Percentiles rank a stretch among this genome's conserved stretches.
These are phyloP conservation scores for Drosophila flavopinicola DNA, from an alignment of 2,888 invertebrate species.

Conservation along the genomic window DNA sequence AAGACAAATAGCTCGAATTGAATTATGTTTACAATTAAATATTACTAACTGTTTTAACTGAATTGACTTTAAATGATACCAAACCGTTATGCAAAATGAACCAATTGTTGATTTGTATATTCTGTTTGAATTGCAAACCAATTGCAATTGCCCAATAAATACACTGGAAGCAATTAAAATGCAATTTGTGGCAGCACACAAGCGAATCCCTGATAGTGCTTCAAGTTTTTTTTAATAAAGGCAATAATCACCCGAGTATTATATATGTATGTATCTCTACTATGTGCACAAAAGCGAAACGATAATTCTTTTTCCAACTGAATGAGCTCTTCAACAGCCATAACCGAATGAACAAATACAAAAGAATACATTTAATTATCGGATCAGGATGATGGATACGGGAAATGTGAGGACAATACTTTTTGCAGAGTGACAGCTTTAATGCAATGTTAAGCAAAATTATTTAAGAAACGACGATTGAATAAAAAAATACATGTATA, in stretches of 20 bases:
- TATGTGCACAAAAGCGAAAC: not conserved
- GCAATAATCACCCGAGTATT: not conserved
- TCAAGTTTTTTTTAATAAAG: not conserved
- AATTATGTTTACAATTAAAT: not conserved
- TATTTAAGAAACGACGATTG: too few relatives aligned
- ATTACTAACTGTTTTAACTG: too few relatives aligned
- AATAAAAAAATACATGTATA: not conserved
- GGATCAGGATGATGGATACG: not conserved
- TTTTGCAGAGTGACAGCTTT: not conserved
- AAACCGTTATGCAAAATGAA: not conserved
- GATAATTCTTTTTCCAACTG: constrained; percentile 3
- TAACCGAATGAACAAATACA: constrained; percentile 1
- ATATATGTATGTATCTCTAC: not conserved
- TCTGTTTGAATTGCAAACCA: not conserved
- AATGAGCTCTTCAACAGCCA: not conserved
- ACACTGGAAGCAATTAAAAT: not conserved
- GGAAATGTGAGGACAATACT: constrained; percentile 8
- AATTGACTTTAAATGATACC: not conserved
- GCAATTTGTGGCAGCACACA: not conserved
- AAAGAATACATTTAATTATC: constrained; percentile 2
- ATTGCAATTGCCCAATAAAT: too few relatives aligned
- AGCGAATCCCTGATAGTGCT: not conserved
- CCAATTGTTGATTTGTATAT: not conserved
- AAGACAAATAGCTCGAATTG: not conserved
- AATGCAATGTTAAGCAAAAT: not conserved